Base-by-base conservation (phyloP, 2,797 vertebrate genomes). In the Poeciliopsis presidionis region DNA sequence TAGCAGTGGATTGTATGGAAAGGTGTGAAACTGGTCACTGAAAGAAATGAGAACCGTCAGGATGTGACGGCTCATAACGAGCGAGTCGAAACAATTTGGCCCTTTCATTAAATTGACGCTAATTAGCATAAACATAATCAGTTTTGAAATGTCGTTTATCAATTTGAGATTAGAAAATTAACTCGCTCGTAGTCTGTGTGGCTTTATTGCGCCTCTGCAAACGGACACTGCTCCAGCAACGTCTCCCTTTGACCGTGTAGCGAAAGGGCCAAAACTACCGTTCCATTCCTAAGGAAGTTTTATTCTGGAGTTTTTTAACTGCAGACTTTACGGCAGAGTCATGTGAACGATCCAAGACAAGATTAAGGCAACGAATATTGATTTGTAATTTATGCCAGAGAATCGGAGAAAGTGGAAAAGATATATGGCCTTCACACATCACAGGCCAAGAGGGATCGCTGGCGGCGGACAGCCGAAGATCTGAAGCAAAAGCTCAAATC, bases 401-500 rank as follows among this genome's bases (percentile, higher is more conserved):
- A 75, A 47, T 14, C 16, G 16, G n/a, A 59, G 43, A 13, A 1
- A 0, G 30, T 39, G 49, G 33, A 49, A 67, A 36, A 20, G 53
- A 30, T 33, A 61, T 13, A 30, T 79, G 77, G 75, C 75, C 47
- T 75, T 72, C 69, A 79, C 1, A 16, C 61, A 76, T 82, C 69
- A 80, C 77, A 75, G 73, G 73, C 13, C 13, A 47, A 73, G 69
- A 30, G 14, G 39, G 72, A 43, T 18, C 39, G 46, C 30, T 28
- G 69, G 65, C 0, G 73, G 72, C 46, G 30, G 74, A 77, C 51
- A 72, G 70, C 46, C 41, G 45, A 36, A 80, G 59, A 83, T 83
- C 75, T 79, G 30, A 83, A 61, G 59, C 33, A 0, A 39, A 67
- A 75, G 75, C 76, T 59, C 14, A 75, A 76, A 82, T 86, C 82